Evolutionary conservation across 2,113 vertebrate genomes (phyloP).

Genomic region (Gambusia affinis): DNA sequence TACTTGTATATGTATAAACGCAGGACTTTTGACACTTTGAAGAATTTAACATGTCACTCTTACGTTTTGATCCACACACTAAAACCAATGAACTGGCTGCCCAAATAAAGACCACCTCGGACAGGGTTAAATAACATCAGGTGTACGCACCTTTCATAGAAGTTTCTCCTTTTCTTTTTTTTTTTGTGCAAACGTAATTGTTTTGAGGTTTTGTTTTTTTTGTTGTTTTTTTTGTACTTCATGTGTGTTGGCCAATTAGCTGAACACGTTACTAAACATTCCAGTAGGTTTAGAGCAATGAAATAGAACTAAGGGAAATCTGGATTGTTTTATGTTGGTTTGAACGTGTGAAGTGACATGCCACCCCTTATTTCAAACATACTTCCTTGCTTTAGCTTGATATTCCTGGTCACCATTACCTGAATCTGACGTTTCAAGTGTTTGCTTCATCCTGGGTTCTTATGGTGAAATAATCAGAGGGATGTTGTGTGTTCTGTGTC

Average conservation of each 20-base stretch:
- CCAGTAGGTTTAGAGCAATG: constrained; percentile 22
- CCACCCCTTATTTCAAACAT: constrained; percentile 40
- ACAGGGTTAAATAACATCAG: constrained; percentile 41
- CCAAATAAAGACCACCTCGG: constrained; percentile 22
- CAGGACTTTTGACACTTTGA: constrained; percentile 37
- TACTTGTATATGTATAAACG: constrained; percentile 18
- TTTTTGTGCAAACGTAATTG: not conserved
- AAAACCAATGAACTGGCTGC: constrained; percentile 43
- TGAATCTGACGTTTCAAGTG: constrained; percentile 44
- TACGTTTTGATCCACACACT: constrained; percentile 26
- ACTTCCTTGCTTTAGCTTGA: constrained; percentile 48
- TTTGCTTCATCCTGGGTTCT: constrained; percentile 47
- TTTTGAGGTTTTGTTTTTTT: too few relatives aligned
- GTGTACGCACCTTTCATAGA: constrained; percentile 25
- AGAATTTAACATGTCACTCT: constrained; percentile 41
- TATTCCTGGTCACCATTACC: constrained; percentile 32
- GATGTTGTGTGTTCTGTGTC: constrained; percentile 61
- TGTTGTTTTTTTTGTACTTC: constrained; percentile 8
- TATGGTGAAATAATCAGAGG: constrained; percentile 48
- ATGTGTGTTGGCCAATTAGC: constrained; percentile 12
- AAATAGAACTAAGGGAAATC: constrained; percentile 18
- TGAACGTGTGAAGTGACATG: constrained; percentile 30
- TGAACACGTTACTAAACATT: constrained; percentile 50
- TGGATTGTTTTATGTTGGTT: constrained; percentile 19
- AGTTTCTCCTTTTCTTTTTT: not conserved